These are phyloP conservation scores for Anser cygnoides DNA, from an alignment of 2,113 vertebrate species.

Conservation along the genomic window DNA sequence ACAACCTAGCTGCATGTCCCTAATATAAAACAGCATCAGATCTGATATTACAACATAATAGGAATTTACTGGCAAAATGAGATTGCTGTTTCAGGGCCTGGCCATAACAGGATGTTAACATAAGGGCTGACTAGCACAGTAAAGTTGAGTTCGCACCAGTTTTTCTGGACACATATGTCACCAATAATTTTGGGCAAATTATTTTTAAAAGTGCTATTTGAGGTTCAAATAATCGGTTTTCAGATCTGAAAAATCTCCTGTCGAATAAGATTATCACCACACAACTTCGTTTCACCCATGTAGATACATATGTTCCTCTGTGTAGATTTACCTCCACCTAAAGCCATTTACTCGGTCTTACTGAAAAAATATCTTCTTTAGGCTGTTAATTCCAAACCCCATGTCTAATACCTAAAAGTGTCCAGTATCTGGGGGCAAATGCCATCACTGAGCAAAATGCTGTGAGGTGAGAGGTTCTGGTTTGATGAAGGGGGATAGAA, in stretches of 20 bases:
- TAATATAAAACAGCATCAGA: constrained; percentile 1
- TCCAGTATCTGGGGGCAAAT: background rate
- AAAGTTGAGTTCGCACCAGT: background rate
- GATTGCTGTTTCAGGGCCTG: background rate
- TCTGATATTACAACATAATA: background rate
- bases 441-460: background rate
- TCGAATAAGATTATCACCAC: background rate
- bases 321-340: background rate
- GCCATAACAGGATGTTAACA: background rate
- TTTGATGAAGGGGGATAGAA: background rate
- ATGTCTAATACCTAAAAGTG: background rate
- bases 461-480: background rate
- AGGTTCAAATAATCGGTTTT: background rate
- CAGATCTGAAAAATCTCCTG: background rate
- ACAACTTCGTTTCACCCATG: background rate
- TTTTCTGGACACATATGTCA: background rate
- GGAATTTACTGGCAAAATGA: constrained; percentile 30
- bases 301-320: background rate
- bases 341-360: background rate
- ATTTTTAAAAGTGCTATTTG: background rate
- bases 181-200: background rate
- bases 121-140: background rate
- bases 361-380: background rate
- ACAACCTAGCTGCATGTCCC: background rate
- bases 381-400: background rate